phyloP scores from a whole-genome alignment of 1,140 invertebrate genomes.

The Bactericera cockerelli region DNA sequence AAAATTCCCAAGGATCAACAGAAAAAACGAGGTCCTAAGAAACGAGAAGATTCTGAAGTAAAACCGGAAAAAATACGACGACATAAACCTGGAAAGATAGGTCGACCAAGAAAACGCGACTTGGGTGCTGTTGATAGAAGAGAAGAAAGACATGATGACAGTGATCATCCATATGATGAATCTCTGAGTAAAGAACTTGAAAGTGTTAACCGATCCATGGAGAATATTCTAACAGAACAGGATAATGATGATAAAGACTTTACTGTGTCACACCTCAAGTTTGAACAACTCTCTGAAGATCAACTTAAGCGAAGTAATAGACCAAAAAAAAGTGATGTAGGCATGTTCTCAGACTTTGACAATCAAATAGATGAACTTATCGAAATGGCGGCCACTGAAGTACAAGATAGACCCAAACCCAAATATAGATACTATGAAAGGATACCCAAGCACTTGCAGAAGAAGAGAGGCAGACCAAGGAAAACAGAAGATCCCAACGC shows the following conservation, averaged over 20 bases:
- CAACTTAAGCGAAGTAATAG: slow-evolving; percentile 7
- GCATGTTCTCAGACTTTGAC: slow-evolving; percentile 1
- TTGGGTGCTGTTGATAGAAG: background rate
- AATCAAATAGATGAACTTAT: background rate
- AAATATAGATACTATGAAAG: slow-evolving; percentile 6
- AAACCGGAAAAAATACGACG: background rate
- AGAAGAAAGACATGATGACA: background rate
- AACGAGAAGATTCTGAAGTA: background rate
- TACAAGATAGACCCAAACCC: background rate
- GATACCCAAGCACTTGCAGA: slow-evolving; percentile 6
- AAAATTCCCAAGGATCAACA: slow-evolving; percentile 3
- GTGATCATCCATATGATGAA: background rate
- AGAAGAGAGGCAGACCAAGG: slow-evolving; percentile 1
- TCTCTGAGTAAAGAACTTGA: slow-evolving; percentile 3
- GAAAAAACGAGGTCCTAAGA: slow-evolving; percentile 5
- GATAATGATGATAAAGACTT: background rate
- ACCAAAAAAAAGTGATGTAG: background rate
- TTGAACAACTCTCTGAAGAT: background rate
- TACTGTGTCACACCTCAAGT: slow-evolving; percentile 4
- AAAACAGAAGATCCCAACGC: background rate
- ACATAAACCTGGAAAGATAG: background rate
- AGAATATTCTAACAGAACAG: background rate
- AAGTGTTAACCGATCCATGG: slow-evolving; percentile 3
- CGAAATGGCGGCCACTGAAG: background rate
- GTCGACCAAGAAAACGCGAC: background rate